These are phyloP conservation scores for Acleris emargana DNA, from an alignment of 2,888 invertebrate genomes.

Conservation along the genomic window DNA sequence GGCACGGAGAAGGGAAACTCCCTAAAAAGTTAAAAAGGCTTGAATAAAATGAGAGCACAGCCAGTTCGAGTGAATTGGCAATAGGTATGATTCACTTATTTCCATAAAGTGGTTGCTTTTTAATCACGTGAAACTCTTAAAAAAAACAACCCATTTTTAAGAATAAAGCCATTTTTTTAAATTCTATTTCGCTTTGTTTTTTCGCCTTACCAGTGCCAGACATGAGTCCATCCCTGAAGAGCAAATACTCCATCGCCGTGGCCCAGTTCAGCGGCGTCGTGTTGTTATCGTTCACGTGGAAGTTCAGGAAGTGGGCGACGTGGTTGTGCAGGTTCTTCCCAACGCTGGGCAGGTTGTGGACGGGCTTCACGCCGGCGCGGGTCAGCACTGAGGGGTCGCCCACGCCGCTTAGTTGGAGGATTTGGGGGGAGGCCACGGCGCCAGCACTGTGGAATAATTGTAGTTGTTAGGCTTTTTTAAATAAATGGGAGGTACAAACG, in stretches of 20 bases:
- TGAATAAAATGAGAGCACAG: too few species aligned
- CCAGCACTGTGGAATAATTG: conserved; percentile 82
- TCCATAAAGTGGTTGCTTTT: too few species aligned
- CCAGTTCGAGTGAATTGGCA: too few species aligned
- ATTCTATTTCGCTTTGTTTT: not conserved
- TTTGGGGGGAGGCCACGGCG: conserved; percentile 96
- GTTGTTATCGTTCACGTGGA: conserved; percentile 92
- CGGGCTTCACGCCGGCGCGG: conserved; percentile 85
- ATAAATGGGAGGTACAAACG: too few species aligned
- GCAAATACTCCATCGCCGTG: conserved; percentile 94
- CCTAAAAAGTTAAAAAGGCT: too few species aligned
- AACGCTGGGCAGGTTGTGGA: conserved; percentile 91
- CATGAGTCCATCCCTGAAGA: conserved; percentile 95
- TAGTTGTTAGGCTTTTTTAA: too few species aligned
- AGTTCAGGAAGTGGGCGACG: conserved; percentile 91
- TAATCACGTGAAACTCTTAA: too few species aligned
- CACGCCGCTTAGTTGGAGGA: conserved; percentile 95
- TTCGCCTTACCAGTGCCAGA: conserved; percentile 89
- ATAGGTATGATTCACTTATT: too few species aligned
- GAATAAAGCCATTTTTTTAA: not conserved
- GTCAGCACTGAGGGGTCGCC: conserved; percentile 89
- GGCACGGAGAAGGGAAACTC: too few species aligned
- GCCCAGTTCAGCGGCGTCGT: conserved; percentile 95
- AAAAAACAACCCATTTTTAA: too few species aligned
- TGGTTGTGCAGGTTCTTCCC: conserved; percentile 94